A percentile compares a stretch with the other conserved stretches of the same genome.
These are phyloP conservation scores for Trachurus trachurus DNA, from an alignment of 2,797 vertebrate genomes.

Conservation along the genomic window DNA sequence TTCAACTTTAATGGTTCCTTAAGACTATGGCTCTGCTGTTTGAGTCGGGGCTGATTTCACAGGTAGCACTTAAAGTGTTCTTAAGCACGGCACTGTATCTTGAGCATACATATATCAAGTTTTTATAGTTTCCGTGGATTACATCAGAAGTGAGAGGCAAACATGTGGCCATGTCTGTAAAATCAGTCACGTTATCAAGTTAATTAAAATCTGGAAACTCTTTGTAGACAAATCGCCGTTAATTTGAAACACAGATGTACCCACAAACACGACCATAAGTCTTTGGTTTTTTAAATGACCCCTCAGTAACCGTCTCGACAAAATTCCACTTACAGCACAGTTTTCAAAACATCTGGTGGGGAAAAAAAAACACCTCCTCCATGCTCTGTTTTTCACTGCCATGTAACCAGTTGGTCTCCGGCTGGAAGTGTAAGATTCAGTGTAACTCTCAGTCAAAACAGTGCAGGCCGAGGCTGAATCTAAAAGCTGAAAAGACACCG, in stretches of 20 bases:
- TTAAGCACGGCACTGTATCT: not conserved
- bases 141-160: slow-evolving; percentile 29
- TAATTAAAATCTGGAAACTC: slow-evolving; percentile 57
- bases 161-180: slow-evolving; percentile 37
- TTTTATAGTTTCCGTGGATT: not conserved
- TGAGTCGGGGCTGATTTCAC: slow-evolving; percentile 31
- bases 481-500: slow-evolving; percentile 23
- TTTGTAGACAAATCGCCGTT: slow-evolving; percentile 11
- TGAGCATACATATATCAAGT: not conserved
- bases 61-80: slow-evolving; percentile 1
- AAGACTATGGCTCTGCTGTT: slow-evolving; percentile 45
- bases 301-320: slow-evolving; percentile 12
- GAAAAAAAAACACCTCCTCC: slow-evolving; percentile 26
- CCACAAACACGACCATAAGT: slow-evolving; percentile 24
- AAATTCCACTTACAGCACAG: slow-evolving; percentile 41
- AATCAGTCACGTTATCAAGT: slow-evolving; percentile 34
- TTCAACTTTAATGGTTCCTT: slow-evolving; percentile 65
- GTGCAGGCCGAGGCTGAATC: slow-evolving; percentile 1
- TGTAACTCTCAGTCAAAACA: slow-evolving; percentile 16
- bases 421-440: not conserved
- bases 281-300: slow-evolving; percentile 42
- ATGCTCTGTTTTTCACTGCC: not conserved
- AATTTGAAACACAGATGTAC: slow-evolving; percentile 52
- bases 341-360: slow-evolving; percentile 34
- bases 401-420: not conserved